Evolutionary conservation across 2,888 invertebrate species (phyloP), one percentile per base, ranked within the genome.

Genomic region (Chrysina gloriosa): DNA sequence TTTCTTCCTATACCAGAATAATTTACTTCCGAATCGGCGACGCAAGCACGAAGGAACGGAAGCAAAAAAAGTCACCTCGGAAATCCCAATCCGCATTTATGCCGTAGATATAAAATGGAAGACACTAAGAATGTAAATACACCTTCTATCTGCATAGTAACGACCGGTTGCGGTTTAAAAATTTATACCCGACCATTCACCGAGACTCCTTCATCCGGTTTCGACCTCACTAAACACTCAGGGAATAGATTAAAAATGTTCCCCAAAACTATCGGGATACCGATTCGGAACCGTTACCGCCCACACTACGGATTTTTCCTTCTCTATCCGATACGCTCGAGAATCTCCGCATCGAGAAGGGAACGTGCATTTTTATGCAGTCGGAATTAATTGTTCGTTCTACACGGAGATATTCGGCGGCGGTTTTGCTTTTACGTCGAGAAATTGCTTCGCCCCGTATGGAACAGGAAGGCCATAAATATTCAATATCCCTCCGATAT

Each of bases 71-170:
- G 7, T 19, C 27, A 61, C 58, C 58, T 42, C 58, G 29, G 29
- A 56, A 21, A 31, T 65, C 45, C 54, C 65, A 36, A 45, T 65
- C 21, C 45, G 31, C 56, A 54, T 65, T 54, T 65, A 66, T 36
- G 34, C 39, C 42, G 31, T 66, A 45, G 29, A 47, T 56, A n/a
- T n/a, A 56, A 70, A 71, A 73, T 70, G 63, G 66, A 69, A 63
- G 72, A 73, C 73, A 65, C 71, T 74, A 72, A 73, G 72, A 74
- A 74, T 75, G 76, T 73, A 77, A 76, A 77, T 77, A 74, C 71
- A 76, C 76, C 75, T 77, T 74, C 70, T 71, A 75, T 75, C 74
- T 76, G 72, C 75, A 76, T 74, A 74, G 73, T 73, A 73, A 75
- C 73, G 74, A 73, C 71, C 70, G 69, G 39, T 64, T 45, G 69